These are phyloP conservation scores for Thumatha senex DNA, from an alignment of 2,888 invertebrate species.

Conservation along the genomic window DNA sequence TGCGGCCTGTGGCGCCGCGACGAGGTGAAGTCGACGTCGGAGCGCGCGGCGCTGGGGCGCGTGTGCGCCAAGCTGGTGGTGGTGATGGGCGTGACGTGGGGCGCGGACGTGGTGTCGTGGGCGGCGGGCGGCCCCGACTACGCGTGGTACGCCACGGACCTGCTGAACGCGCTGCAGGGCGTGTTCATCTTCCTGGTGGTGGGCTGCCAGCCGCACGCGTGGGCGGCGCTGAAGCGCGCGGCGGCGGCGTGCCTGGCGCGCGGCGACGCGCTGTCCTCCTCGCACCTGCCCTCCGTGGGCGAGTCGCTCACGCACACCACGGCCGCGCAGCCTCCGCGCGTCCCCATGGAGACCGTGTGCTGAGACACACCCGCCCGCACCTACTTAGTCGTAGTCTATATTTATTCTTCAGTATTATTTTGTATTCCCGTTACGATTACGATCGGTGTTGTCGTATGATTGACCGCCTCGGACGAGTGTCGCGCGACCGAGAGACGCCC, in stretches of 20 bases:
- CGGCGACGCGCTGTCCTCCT: constrained; percentile 87
- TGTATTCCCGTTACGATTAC: constrained; percentile 63
- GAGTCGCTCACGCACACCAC: constrained; percentile 89
- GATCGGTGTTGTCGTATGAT: constrained; percentile 40
- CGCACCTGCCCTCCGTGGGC: constrained; percentile 92
- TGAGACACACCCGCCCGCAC: constrained; percentile 48
- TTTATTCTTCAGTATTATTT: constrained; percentile 78
- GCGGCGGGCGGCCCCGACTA: constrained; percentile 91
- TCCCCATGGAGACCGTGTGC: constrained; percentile 86
- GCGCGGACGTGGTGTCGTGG: constrained; percentile 93
- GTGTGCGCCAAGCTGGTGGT: constrained; percentile 94
- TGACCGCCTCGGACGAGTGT: constrained; percentile 6
- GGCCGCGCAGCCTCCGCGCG: constrained; percentile 83
- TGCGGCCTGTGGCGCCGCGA: constrained; percentile 95
- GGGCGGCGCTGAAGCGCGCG: constrained; percentile 67
- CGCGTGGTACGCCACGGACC: constrained; percentile 92
- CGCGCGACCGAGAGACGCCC: constrained; percentile 2
- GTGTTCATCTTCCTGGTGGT: constrained; percentile 95
- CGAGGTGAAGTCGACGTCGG: constrained; percentile 91
- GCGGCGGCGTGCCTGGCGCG: constrained; percentile 81
- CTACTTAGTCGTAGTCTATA: constrained; percentile 48
- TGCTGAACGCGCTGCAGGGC: constrained; percentile 94
- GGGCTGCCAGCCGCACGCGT: constrained; percentile 93
- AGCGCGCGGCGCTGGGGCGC: constrained; percentile 88
- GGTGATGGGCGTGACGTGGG: constrained; percentile 81